A percentile compares a stretch with the other conserved stretches of the same genome.
Conservation (phyloP, 2,797 vertebrate genomes). For the Hippocampus kuda region DNA sequence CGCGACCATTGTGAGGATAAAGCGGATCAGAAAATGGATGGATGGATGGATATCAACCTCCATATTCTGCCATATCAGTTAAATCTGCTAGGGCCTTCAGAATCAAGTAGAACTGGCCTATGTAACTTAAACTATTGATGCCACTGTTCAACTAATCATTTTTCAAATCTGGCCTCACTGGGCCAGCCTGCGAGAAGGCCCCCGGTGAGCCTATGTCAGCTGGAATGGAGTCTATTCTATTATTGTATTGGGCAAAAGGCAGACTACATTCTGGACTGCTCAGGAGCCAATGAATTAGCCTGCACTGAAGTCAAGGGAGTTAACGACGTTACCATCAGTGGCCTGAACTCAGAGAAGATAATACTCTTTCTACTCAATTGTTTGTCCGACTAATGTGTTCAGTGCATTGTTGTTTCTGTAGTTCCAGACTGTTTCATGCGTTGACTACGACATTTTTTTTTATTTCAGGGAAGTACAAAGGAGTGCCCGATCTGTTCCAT, state of each 20-base stretch:
- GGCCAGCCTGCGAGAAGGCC: background rate
- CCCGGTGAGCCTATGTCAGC: background rate
- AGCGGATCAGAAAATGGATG: no score
- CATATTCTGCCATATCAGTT: background rate
- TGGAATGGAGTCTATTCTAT: background rate
- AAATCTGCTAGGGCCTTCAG: background rate
- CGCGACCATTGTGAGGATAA: no score
- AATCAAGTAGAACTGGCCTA: background rate
- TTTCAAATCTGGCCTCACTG: background rate
- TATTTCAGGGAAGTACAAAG: no score
- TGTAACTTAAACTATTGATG: background rate
- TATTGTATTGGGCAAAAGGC: background rate
- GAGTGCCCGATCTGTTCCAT: no score
- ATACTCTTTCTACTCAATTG: no score
- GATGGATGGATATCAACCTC: background rate
- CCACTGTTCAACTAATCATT: background rate
- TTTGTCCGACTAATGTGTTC: no score
- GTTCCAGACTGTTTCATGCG: no score
- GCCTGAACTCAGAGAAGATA: no score
- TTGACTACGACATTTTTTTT: no score
- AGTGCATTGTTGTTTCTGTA: no score
- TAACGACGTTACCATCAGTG: no score
- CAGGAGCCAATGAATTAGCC: background rate
- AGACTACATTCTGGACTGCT: background rate
- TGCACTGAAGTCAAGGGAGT: no score